Conservation (phyloP, 1,140 invertebrate genomes). For the Lasaia peninsularis region DNA sequence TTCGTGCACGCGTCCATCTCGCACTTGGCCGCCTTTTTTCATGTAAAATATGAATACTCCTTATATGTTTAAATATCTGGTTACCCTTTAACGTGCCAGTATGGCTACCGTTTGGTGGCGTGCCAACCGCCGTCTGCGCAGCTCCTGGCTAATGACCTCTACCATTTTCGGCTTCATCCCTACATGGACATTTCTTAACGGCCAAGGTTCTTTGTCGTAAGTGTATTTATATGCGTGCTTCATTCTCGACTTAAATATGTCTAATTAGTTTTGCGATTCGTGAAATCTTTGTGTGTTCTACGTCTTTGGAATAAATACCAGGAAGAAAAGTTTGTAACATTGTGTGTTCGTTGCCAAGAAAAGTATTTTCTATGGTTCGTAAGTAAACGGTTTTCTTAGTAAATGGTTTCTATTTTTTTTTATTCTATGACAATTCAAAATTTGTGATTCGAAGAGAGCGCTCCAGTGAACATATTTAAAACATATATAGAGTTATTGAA, state of each 20-base stretch:
- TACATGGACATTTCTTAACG: constrained; percentile 27
- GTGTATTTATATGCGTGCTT: background rate
- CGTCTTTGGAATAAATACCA: constrained; percentile 5
- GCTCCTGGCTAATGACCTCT: constrained; percentile 30
- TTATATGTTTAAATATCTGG: background rate
- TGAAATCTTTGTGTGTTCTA: background rate
- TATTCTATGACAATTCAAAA: no score
- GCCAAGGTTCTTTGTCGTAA: constrained; percentile 24
- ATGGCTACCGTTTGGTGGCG: constrained; percentile 14
- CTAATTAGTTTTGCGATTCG: no score
- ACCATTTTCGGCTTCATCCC: constrained; percentile 20
- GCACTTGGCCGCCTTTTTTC: no score
- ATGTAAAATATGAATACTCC: no score
- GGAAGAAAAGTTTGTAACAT: background rate
- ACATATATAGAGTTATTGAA: no score
- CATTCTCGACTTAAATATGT: background rate
- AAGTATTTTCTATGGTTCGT: background rate
- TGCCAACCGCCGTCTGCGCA: constrained; percentile 29
- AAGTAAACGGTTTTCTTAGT: no score
- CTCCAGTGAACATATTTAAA: no score
- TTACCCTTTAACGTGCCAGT: background rate
- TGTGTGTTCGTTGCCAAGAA: background rate
- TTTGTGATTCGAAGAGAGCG: no score
- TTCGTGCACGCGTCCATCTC: no score
- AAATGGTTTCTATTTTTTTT: no score